phyloP scores from a whole-genome alignment of 1,140 invertebrate species.

The Drosophila nasuta region DNA sequence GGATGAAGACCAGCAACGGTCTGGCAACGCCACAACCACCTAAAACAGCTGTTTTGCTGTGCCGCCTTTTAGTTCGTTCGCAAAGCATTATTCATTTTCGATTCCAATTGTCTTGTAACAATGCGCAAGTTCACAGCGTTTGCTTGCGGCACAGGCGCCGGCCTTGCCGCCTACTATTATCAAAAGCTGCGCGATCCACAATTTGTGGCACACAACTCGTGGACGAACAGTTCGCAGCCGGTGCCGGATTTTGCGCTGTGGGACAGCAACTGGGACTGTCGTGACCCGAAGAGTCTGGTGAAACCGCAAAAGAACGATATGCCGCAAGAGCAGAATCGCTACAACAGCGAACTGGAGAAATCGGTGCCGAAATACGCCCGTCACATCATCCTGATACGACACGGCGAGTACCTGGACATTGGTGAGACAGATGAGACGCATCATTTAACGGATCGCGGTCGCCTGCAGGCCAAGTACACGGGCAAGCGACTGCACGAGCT shows the following conservation, averaged over 20 bases:
- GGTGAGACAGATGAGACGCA: constrained; percentile 91
- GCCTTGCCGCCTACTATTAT: constrained; percentile 70
- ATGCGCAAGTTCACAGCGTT: constrained; percentile 74
- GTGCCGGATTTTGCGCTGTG: constrained; percentile 88
- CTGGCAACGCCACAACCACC: not conserved
- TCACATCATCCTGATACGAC: constrained; percentile 95
- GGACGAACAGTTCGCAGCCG: constrained; percentile 88
- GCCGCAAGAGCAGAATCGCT: constrained; percentile 88
- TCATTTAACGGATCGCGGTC: constrained; percentile 92
- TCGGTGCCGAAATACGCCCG: constrained; percentile 90
- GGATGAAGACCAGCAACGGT: not conserved
- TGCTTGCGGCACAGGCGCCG: constrained; percentile 71
- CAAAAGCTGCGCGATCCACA: constrained; percentile 57
- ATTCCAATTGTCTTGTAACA: not conserved
- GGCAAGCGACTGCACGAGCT: constrained; percentile 91
- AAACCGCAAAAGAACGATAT: constrained; percentile 86
- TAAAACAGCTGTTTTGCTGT: constrained; percentile 36
- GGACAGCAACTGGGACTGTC: constrained; percentile 95
- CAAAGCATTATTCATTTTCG: not conserved
- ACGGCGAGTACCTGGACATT: constrained; percentile 95
- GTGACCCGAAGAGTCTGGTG: constrained; percentile 90
- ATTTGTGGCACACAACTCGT: constrained; percentile 84
- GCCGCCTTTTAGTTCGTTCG: constrained; percentile 25
- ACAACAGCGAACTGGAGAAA: constrained; percentile 87
- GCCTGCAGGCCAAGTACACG: constrained; percentile 92